A percentile compares a stretch with the other conserved stretches of the same genome.
These are phyloP conservation scores for Nycteola revayana DNA, from an alignment of 2,888 invertebrate species.

Conservation along the genomic window DNA sequence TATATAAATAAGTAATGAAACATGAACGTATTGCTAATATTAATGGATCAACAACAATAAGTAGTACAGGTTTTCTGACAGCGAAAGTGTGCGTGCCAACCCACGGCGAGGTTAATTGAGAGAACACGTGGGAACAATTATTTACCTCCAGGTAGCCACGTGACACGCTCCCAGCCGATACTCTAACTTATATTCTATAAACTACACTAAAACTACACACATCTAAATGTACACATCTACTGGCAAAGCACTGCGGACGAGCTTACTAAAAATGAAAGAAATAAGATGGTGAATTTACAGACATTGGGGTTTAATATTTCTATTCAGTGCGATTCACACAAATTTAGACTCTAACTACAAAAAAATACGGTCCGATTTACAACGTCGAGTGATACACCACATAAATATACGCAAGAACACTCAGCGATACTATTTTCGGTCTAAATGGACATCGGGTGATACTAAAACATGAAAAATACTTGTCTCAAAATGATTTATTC, in stretches of 20 bases:
- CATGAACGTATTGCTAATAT: too few relatives aligned
- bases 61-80: conserved; percentile 51
- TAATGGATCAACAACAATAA: conserved; percentile 30
- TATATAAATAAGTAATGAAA: background rate
- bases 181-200: too few relatives aligned
- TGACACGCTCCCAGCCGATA: conserved; percentile 39
- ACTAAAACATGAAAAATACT: conserved; percentile 33
- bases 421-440: conserved; percentile 36
- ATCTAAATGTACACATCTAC: conserved; percentile 44
- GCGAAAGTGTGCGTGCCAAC: conserved; percentile 55
- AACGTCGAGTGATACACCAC: conserved; percentile 28
- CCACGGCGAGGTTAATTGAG: conserved; percentile 66
- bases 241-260: conserved; percentile 70
- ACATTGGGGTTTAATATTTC: conserved; percentile 73
- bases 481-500: conserved; percentile 31
- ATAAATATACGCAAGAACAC: conserved; percentile 52
- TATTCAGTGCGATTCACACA: conserved; percentile 27
- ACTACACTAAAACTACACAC: conserved; percentile 36
- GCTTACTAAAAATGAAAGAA: conserved; percentile 77
- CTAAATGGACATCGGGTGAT: conserved; percentile 38
- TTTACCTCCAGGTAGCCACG: conserved; percentile 75
- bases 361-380: conserved; percentile 48
- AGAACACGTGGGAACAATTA: conserved; percentile 77
- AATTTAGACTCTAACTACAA: conserved; percentile 49
- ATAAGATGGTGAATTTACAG: conserved; percentile 76